Evolutionary conservation across 2,888 invertebrate genomes (phyloP).

Genomic region (Dioctria linearis): DNA sequence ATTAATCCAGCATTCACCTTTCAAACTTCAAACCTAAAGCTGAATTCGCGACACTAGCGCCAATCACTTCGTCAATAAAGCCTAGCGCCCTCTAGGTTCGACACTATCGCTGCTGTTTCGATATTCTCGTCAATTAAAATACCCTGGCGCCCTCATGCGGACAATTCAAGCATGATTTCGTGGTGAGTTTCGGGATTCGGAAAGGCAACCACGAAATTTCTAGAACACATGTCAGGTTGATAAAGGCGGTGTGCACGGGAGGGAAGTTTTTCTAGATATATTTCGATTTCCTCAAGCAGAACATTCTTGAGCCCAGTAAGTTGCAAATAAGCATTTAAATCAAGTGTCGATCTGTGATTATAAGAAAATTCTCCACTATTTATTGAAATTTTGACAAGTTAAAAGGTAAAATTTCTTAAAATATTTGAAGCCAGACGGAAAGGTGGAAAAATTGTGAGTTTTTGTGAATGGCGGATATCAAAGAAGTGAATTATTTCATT

Average conservation of each 20-base stretch:
- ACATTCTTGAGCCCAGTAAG: constrained; percentile 12
- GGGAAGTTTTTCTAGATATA: neutral
- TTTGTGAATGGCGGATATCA: constrained; percentile 28
- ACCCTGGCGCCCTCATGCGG: no score
- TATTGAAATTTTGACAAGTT: constrained; percentile 10
- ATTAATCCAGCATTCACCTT: no score
- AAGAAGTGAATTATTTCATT: no score
- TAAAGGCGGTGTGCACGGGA: neutral
- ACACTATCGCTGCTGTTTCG: no score
- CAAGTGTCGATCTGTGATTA: constrained; percentile 12
- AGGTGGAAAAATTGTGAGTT: neutral
- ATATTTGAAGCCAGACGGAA: neutral
- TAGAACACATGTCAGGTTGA: neutral
- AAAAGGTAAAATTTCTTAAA: constrained; percentile 17
- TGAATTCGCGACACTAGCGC: no score
- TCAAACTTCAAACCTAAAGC: no score
- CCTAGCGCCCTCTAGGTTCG: no score
- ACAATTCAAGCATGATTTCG: no score
- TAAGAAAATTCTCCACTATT: constrained; percentile 1
- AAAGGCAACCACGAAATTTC: no score
- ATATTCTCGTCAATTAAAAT: no score
- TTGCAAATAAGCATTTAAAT: neutral
- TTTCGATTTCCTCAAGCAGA: constrained; percentile 20
- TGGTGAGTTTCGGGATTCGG: no score
- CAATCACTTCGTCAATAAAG: no score